Evolutionary conservation across 2,888 invertebrate genomes (phyloP).

Genomic region (Mesochorus sp.): DNA sequence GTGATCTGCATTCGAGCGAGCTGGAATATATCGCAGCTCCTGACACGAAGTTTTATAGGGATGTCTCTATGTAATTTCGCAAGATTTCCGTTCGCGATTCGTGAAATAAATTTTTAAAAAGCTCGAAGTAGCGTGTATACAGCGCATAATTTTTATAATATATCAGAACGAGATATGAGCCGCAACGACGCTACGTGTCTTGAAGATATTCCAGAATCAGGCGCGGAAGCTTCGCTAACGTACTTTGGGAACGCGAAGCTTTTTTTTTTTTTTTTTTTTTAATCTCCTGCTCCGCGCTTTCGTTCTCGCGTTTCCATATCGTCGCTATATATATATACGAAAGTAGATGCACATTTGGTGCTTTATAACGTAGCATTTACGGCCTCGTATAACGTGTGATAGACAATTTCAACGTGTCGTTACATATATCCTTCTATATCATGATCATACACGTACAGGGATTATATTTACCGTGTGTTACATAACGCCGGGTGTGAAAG

Average conservation of each 20-base stretch:
- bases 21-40: too few relatives aligned
- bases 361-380: constrained; percentile 41
- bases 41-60: too few relatives aligned
- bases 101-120: constrained; percentile 16
- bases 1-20: too few relatives aligned
- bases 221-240: constrained; percentile 36
- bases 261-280: not conserved
- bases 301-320: constrained; percentile 35
- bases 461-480: not conserved
- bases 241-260: constrained; percentile 22
- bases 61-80: too few relatives aligned
- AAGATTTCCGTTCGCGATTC: too few relatives aligned
- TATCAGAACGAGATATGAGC: not conserved
- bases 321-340: constrained; percentile 3
- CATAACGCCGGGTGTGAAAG: not conserved
- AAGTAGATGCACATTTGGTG: constrained; percentile 37
- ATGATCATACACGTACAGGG: not conserved
- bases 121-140: not conserved
- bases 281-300: not conserved
- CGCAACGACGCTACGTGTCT: constrained; percentile 37
- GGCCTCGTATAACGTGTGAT: constrained; percentile 30
- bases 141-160: not conserved
- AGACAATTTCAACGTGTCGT: constrained; percentile 32
- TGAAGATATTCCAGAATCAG: constrained; percentile 5
- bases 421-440: not conserved